Conservation (phyloP, 1,140 invertebrate species). For the Drosophila oshimai region DNA sequence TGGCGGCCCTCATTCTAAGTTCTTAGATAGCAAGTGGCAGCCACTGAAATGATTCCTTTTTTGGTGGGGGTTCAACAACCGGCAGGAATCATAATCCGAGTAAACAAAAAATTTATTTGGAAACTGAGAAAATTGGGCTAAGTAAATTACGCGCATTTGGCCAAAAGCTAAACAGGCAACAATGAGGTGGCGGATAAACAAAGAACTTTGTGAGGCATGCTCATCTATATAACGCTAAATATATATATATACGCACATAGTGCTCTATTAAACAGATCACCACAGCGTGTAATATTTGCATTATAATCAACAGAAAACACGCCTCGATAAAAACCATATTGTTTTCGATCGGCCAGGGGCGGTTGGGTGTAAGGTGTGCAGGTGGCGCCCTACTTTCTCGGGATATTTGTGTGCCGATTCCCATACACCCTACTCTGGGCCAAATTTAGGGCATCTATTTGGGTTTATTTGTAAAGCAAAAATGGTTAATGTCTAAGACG, state of each 20-base stretch:
- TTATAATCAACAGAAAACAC: conserved; percentile 63
- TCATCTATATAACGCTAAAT: conserved; percentile 1
- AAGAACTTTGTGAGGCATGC: conserved; percentile 53
- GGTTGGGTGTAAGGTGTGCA: conserved; percentile 53
- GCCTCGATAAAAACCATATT: conserved; percentile 74
- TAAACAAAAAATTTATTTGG: conserved; percentile 53
- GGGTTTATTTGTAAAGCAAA: conserved; percentile 75
- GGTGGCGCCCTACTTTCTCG: conserved; percentile 68
- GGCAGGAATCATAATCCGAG: conserved; percentile 19
- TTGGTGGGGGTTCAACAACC: conserved; percentile 50
- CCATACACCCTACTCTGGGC: conserved; percentile 46
- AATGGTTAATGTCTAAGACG: conserved; percentile 49
- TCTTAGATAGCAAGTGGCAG: background rate
- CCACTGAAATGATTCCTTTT: background rate
- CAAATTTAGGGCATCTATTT: conserved; percentile 69
- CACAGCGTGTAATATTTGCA: conserved; percentile 74
- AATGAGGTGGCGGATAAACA: conserved; percentile 47
- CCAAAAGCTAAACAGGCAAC: conserved; percentile 51
- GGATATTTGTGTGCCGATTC: conserved; percentile 28
- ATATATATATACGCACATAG: conserved; percentile 16
- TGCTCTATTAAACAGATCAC: conserved; percentile 24
- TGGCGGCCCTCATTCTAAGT: conserved; percentile 2
- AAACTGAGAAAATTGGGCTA: conserved; percentile 56
- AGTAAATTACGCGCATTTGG: conserved; percentile 70
- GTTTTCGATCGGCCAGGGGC: conserved; percentile 37